These are phyloP conservation scores for Calliopum simillimum DNA, from an alignment of 2,888 invertebrate genomes.

Conservation along the genomic window DNA sequence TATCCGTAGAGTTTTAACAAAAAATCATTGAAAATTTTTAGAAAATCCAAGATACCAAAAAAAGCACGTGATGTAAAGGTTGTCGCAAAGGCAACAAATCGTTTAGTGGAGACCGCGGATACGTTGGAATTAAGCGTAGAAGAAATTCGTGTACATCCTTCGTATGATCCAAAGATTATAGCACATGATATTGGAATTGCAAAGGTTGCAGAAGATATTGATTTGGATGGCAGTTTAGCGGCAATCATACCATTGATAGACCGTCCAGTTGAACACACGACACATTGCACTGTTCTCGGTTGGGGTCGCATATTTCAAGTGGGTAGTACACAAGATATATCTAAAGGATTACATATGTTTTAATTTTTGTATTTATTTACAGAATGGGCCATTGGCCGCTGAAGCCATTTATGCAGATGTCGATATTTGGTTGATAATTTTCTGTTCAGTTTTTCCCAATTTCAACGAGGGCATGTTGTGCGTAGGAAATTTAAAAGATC, in stretches of 20 bases:
- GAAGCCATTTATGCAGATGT: no score
- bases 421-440: no score
- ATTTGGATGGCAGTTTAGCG: constrained; percentile 11
- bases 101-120: background rate
- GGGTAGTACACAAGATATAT: background rate
- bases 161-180: background rate
- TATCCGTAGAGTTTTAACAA: no score
- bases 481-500: constrained; percentile 21
- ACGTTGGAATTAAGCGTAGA: constrained; percentile 26
- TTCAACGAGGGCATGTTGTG: constrained; percentile 42
- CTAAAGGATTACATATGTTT: no score
- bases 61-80: background rate
- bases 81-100: constrained; percentile 36
- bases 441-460: no score
- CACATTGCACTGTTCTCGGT: constrained; percentile 48
- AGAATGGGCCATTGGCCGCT: no score
- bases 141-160: background rate
- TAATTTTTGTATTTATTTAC: no score
- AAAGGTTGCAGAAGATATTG: constrained; percentile 2
- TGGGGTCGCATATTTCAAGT: constrained; percentile 54
- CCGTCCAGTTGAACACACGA: constrained; percentile 3
- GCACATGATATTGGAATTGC: constrained; percentile 26
- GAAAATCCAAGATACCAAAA: background rate
- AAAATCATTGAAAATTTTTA: background rate
- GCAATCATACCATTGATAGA: constrained; percentile 14